Evolutionary conservation across 1,140 invertebrate species (phyloP).

Genomic region (Nomia melanderi): DNA sequence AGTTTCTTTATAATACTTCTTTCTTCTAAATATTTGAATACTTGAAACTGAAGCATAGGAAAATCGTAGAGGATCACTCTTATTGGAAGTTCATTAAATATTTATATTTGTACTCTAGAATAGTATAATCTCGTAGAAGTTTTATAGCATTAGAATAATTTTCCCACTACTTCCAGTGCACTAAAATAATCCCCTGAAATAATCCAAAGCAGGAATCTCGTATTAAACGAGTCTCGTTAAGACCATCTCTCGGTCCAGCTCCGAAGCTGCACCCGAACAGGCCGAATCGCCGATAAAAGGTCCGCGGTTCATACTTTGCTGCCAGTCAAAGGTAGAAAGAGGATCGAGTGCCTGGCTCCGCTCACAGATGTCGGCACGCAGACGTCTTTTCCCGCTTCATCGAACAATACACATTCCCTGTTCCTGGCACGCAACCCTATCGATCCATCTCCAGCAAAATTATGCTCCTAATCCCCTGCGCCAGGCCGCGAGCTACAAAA

Average conservation of each 20-base stretch:
- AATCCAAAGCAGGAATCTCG: neutral
- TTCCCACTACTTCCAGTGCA: too few relatives aligned
- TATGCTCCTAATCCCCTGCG: neutral
- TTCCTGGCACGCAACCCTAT: constrained; percentile 1
- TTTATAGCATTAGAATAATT: too few relatives aligned
- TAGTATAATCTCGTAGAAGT: too few relatives aligned
- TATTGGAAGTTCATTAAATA: neutral
- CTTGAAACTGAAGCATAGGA: neutral
- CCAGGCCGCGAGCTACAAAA: too few relatives aligned
- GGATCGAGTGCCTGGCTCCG: constrained; percentile 69
- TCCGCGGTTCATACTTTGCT: constrained; percentile 51
- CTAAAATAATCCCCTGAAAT: too few relatives aligned
- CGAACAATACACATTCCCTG: neutral
- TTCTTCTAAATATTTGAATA: neutral
- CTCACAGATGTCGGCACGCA: constrained; percentile 80
- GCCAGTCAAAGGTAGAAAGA: constrained; percentile 65
- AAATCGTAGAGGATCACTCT: neutral
- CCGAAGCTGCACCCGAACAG: constrained; percentile 68
- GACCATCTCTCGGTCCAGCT: constrained; percentile 76
- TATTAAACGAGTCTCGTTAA: constrained; percentile 31
- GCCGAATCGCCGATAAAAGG: constrained; percentile 75
- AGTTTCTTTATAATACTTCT: neutral
- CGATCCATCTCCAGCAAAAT: neutral
- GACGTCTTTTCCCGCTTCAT: constrained; percentile 20
- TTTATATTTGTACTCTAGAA: too few relatives aligned